Evolutionary conservation across 1,140 invertebrate species (phyloP).

Genomic region (Drosophila auraria): DNA sequence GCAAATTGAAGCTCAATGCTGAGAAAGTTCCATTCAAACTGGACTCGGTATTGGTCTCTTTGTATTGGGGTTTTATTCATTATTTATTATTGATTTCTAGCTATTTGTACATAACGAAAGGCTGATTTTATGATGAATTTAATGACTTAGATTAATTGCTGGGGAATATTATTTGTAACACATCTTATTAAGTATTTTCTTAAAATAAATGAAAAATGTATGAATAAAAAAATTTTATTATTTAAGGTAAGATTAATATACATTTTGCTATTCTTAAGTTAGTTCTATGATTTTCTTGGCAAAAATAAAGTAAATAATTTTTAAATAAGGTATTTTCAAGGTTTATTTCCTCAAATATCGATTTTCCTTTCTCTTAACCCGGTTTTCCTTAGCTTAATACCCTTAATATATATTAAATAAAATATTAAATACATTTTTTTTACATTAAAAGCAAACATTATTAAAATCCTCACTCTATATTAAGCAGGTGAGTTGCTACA

Average conservation of each 20-base stretch:
- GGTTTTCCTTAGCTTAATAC: background rate
- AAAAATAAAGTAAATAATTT: too few relatives aligned
- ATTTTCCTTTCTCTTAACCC: background rate
- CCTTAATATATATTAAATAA: background rate
- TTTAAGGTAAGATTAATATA: too few relatives aligned
- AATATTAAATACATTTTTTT: background rate
- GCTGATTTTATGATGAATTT: background rate
- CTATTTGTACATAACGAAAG: background rate
- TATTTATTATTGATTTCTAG: conserved; percentile 1
- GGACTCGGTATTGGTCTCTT: background rate
- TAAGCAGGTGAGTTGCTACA: background rate
- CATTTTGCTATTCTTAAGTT: too few relatives aligned
- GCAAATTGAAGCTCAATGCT: conserved; percentile 11
- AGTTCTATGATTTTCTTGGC: too few relatives aligned
- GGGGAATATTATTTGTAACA: background rate
- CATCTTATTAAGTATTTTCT: background rate
- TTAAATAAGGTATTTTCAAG: too few relatives aligned
- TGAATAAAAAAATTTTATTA: background rate
- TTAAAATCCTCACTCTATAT: background rate
- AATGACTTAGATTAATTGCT: background rate
- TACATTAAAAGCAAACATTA: background rate
- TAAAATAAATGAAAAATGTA: background rate
- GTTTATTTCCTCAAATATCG: too few relatives aligned
- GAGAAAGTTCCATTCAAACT: conserved; percentile 27
- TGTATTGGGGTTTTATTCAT: background rate